Evolutionary conservation across 92 coral and sea anemone genomes (phyloP).

Genomic region (Metridium senile): DNA sequence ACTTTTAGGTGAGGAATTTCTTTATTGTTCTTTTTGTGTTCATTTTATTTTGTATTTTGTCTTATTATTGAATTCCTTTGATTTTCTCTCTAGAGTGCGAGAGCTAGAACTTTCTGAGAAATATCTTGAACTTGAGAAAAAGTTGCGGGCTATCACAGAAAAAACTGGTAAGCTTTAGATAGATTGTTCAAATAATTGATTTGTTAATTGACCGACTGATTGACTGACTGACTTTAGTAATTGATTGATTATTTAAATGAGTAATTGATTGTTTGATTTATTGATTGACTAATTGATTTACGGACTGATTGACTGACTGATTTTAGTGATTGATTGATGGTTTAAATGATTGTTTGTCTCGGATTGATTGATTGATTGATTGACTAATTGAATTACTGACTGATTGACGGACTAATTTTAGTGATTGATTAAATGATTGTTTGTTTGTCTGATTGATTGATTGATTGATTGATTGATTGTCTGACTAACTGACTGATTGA

Average conservation of each 20-base stretch:
- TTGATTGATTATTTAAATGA: no score
- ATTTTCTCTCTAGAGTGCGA: slow-evolving; percentile 47
- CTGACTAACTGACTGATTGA: no score
- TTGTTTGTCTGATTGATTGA: no score
- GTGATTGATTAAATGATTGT: background rate
- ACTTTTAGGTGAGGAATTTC: slow-evolving; percentile 71
- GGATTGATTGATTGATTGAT: background rate
- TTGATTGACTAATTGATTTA: no score
- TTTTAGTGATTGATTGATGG: no score
- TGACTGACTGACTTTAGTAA: no score
- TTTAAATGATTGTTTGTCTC: background rate
- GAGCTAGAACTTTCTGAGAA: slow-evolving; percentile 74
- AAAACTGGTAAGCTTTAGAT: slow-evolving; percentile 72
- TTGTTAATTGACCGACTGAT: no score
- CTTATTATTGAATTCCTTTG: background rate
- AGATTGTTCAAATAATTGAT: no score
- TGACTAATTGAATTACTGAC: no score
- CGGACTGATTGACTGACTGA: background rate
- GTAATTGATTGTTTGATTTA: no score
- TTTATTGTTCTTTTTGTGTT: background rate
- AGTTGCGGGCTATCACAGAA: slow-evolving; percentile 67
- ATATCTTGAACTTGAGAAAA: slow-evolving; percentile 66
- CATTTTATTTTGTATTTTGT: background rate
- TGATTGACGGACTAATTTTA: background rate
- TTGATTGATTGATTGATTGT: no score